Evolutionary conservation across 2,797 vertebrate species (phyloP), one percentile per base, ranked within the genome.

Genomic region (Chanos chanos): DNA sequence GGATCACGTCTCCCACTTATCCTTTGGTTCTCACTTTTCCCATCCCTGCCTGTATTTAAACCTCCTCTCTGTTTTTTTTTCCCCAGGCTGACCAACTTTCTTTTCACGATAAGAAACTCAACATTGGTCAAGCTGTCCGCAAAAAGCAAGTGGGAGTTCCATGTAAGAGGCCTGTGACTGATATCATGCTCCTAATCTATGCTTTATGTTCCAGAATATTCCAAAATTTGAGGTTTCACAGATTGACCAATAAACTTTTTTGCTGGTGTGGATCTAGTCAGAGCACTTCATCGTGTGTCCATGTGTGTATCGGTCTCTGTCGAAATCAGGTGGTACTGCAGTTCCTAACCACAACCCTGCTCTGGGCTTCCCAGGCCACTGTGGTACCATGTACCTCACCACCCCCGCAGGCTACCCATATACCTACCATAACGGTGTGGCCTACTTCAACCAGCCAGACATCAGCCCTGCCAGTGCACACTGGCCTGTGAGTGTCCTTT

Each of bases 321-420:
- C 22, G 7, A 37, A 40, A 44, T 58, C 59, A 34, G 65, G 52
- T n/a, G 47, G 57, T 19, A 68, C 73, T 27, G 27, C 31, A 61
- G 6, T 77, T 79, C 73, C 77, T 49, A 34, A 74, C 73, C 75
- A 77, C 54, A 31, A 71, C 70, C 45, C 82, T 28, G 75, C 81
- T 60, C 47, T 81, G 64, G 83, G 87, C 76, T 56, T 83, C 60
- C 82, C 87, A 21, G 82, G 85, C 61, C 70, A 85, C 45, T 60
- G 47, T 9, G 83, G 85, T 71, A 77, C 89, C 15, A 79, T 87
- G 80, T 87, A 86, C 72, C 72, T 92, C 31, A 92, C 91, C 33
- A 92, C 92, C 40, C 83, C 91, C 10, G 89, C 87, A 37, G 92
- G 92, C 4, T 87, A 82, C 67, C 91, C 93, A 2, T 93, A 92